Conservation (phyloP, 1,140 invertebrate genomes). For the Wiebesia pumilae region DNA sequence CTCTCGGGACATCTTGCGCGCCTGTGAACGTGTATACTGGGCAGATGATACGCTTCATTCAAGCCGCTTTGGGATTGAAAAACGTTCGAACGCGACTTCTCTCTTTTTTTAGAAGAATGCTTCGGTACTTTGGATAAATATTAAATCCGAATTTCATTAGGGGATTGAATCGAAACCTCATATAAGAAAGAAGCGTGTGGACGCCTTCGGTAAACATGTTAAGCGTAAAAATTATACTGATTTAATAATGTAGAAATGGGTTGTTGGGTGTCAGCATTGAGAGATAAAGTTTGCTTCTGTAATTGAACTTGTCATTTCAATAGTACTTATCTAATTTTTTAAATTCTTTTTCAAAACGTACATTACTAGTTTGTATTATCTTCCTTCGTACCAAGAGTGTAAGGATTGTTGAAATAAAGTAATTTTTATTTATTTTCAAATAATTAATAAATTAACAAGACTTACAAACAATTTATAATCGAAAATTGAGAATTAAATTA, state of each 20-base stretch:
- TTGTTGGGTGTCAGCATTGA: background rate
- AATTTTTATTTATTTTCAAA: too few relatives aligned
- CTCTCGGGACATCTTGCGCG: slow-evolving; percentile 62
- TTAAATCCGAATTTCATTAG: slow-evolving; percentile 23
- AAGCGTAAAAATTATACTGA: slow-evolving; percentile 39
- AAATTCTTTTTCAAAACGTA: background rate
- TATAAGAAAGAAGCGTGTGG: background rate
- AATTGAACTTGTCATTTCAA: background rate
- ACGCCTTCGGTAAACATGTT: background rate
- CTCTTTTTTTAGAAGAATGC: slow-evolving; percentile 27
- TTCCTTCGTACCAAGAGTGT: too few relatives aligned
- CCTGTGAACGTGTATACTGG: background rate
- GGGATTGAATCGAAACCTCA: slow-evolving; percentile 32
- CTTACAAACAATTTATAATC: too few relatives aligned
- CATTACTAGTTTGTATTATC: too few relatives aligned
- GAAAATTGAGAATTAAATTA: too few relatives aligned
- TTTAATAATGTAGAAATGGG: slow-evolving; percentile 29
- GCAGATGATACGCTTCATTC: slow-evolving; percentile 35
- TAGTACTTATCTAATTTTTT: background rate
- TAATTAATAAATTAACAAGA: too few relatives aligned
- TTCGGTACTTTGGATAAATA: slow-evolving; percentile 43
- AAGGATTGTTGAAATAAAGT: too few relatives aligned
- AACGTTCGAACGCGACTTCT: slow-evolving; percentile 33
- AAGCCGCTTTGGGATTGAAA: slow-evolving; percentile 37
- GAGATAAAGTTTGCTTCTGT: slow-evolving; percentile 22